phyloP scores from a whole-genome alignment of 2,888 invertebrate genomes.

The Trachelus troglodyta region DNA sequence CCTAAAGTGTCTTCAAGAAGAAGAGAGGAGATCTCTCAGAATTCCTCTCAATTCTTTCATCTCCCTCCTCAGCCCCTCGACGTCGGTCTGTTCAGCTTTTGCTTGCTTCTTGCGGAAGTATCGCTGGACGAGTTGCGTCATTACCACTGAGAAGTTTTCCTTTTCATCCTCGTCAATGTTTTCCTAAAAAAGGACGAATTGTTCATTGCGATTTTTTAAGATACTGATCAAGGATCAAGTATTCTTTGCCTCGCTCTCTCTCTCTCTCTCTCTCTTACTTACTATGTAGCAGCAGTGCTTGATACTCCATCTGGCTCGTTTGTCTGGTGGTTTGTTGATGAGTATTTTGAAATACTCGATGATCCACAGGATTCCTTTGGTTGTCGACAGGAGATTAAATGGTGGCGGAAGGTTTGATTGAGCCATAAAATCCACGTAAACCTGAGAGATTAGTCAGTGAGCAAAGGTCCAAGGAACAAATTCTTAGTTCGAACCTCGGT shows the following conservation, averaged over 20 bases:
- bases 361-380: constrained; percentile 66
- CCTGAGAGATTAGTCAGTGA: constrained; percentile 43
- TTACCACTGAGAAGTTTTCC: constrained; percentile 70
- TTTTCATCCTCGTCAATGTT: constrained; percentile 62
- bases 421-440: constrained; percentile 79
- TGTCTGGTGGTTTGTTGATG: constrained; percentile 56
- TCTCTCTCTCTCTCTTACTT: constrained; percentile 25
- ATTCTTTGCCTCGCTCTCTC: no score
- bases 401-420: constrained; percentile 78
- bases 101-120: constrained; percentile 71
- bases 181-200: constrained; percentile 44
- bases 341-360: constrained; percentile 68
- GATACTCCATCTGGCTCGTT: constrained; percentile 67
- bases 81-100: constrained; percentile 58
- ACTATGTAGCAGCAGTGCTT: constrained; percentile 67
- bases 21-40: constrained; percentile 45
- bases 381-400: constrained; percentile 77
- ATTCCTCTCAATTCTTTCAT: constrained; percentile 56
- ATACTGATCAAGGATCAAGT: no score
- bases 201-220: neutral
- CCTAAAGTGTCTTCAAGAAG: constrained; percentile 27
- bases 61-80: constrained; percentile 68
- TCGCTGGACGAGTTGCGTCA: constrained; percentile 72
- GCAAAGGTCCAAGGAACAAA: neutral
- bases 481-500: constrained; percentile 67